phyloP scores from a whole-genome alignment of 2,888 invertebrate species.

The Yponomeuta malinellus region DNA sequence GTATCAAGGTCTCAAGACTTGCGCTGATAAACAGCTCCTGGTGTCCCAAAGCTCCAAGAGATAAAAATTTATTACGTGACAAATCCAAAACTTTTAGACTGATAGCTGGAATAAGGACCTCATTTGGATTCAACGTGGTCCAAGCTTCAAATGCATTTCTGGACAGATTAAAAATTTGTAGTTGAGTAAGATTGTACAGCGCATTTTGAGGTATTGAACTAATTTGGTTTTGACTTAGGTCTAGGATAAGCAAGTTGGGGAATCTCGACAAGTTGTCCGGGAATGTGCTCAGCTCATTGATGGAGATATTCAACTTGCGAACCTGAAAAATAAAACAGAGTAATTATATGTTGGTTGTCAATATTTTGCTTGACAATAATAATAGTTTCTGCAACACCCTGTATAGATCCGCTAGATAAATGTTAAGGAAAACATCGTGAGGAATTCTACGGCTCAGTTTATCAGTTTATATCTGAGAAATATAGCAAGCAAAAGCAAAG shows the following conservation, averaged over 20 bases:
- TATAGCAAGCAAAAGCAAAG: no score
- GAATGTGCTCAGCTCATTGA: slow-evolving; percentile 76
- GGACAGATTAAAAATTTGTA: slow-evolving; percentile 78
- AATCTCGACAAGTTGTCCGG: slow-evolving; percentile 54
- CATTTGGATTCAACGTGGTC: slow-evolving; percentile 72
- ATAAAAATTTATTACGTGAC: slow-evolving; percentile 77
- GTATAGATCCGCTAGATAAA: neutral
- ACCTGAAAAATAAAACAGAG: slow-evolving; percentile 65
- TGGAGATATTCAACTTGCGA: slow-evolving; percentile 79
- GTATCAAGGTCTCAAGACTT: slow-evolving; percentile 74
- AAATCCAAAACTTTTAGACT: slow-evolving; percentile 77
- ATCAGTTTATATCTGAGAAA: no score
- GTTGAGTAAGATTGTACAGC: slow-evolving; percentile 68
- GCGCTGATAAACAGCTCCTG: slow-evolving; percentile 74
- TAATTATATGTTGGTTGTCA: neutral
- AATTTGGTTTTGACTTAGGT: slow-evolving; percentile 69
- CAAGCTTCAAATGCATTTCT: slow-evolving; percentile 78
- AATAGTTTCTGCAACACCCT: neutral
- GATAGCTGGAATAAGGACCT: slow-evolving; percentile 60
- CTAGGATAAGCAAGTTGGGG: slow-evolving; percentile 45
- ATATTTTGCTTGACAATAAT: neutral
- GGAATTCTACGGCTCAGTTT: no score
- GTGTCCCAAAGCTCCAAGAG: slow-evolving; percentile 65
- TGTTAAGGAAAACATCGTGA: no score
- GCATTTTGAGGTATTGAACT: slow-evolving; percentile 60